These are phyloP conservation scores for Calcarius ornatus DNA, from an alignment of 2,113 vertebrate species.

Conservation along the genomic window DNA sequence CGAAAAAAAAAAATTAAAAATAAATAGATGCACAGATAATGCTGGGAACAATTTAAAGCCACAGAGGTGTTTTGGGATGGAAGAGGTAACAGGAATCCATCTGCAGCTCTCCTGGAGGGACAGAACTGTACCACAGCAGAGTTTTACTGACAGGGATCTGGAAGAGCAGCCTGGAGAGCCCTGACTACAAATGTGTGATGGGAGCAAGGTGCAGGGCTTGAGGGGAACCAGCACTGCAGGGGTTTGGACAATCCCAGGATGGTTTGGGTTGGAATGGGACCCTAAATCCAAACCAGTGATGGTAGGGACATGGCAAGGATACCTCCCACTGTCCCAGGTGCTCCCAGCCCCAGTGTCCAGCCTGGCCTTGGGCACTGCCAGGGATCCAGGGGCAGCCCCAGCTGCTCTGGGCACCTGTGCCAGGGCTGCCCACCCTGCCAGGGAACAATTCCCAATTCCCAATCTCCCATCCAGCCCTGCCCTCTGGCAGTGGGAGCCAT, in stretches of 20 bases:
- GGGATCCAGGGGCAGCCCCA: no score
- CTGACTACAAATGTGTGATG: fast-evolving
- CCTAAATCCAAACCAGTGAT: no score
- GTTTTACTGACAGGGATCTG: neutral
- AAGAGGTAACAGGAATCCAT: neutral
- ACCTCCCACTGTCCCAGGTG: no score
- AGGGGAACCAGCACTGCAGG: neutral
- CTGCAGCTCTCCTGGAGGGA: neutral
- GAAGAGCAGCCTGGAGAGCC: neutral
- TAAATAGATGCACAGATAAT: neutral
- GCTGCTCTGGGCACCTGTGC: neutral
- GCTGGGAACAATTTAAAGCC: neutral
- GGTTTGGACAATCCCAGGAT: neutral
- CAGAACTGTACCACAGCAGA: fast-evolving
- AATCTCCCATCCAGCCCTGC: fast-evolving
- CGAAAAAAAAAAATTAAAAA: neutral
- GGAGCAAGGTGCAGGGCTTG: fast-evolving
- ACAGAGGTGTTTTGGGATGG: neutral
- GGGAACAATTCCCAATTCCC: neutral
- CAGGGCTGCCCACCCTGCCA: neutral
- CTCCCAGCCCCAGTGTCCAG: no score
- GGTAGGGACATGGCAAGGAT: no score
- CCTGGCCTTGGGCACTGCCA: no score
- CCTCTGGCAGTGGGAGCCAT: neutral
- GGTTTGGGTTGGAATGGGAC: neutral